These are phyloP conservation scores for Fregata magnificens DNA, from an alignment of 2,113 vertebrate genomes.

Conservation along the genomic window DNA sequence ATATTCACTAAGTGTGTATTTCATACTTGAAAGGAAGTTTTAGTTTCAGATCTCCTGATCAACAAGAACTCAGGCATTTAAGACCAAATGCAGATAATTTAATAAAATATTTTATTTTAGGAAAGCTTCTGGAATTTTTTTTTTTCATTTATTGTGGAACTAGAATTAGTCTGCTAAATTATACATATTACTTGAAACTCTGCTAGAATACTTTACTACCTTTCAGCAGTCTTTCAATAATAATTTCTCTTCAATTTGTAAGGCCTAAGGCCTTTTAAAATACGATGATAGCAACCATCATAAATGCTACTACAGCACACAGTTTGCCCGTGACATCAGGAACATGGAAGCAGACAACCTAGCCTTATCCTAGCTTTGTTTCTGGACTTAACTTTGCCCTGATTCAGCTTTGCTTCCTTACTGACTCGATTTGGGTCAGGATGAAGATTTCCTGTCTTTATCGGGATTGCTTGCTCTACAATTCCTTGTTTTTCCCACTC, in stretches of 20 bases:
- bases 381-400: background rate
- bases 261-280: background rate
- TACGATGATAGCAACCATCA: background rate
- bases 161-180: background rate
- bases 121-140: background rate
- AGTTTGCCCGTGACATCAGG: background rate
- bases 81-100: background rate
- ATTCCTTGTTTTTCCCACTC: background rate
- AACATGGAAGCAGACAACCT: background rate
- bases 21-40: background rate
- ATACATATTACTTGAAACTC: background rate
- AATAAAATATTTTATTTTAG: background rate
- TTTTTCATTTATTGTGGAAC: background rate
- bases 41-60: background rate
- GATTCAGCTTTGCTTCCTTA: background rate
- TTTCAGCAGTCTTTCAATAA: background rate
- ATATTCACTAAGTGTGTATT: background rate
- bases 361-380: background rate
- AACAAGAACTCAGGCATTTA: background rate
- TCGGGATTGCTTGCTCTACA: background rate
- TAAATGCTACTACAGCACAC: background rate
- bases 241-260: background rate
- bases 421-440: background rate
- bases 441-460: background rate
- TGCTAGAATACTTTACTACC: background rate